Conservation (phyloP, 1,140 invertebrate species). For the Trichonephila clavipes region DNA sequence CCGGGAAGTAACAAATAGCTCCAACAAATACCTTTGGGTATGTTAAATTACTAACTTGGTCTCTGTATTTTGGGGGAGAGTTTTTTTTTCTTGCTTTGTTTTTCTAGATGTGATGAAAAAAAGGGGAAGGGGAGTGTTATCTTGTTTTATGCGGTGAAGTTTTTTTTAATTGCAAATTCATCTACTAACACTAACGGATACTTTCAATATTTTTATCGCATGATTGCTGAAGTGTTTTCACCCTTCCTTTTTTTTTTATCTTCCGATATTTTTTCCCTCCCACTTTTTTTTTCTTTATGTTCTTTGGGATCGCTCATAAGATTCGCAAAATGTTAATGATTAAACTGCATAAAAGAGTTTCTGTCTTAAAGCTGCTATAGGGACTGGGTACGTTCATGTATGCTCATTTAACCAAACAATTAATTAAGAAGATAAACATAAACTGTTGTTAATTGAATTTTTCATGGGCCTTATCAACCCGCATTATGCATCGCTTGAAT, state of each 20-base stretch:
- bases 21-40: conserved; percentile 61
- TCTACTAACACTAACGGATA: not conserved
- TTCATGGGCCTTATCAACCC: conserved; percentile 41
- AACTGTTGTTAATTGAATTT: conserved; percentile 65
- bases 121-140: conserved; percentile 34
- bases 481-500: conserved; percentile 4
- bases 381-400: not conserved
- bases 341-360: conserved; percentile 12
- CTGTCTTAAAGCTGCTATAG: not conserved
- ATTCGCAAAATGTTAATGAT: conserved; percentile 45
- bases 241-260: not conserved
- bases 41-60: conserved; percentile 25
- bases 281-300: not conserved
- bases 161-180: conserved; percentile 60
- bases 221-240: conserved; percentile 28
- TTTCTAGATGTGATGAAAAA: conserved; percentile 17
- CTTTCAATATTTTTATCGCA: conserved; percentile 54
- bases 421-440: conserved; percentile 49
- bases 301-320: conserved; percentile 25
- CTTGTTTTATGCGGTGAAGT: conserved; percentile 38
- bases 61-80: not conserved
- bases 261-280: not conserved
- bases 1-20: conserved; percentile 62
- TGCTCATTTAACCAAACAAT: conserved; percentile 42
- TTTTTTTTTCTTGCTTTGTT: not conserved